Evolutionary conservation across 2,888 invertebrate genomes (phyloP).

Genomic region (Diabrotica balteata): DNA sequence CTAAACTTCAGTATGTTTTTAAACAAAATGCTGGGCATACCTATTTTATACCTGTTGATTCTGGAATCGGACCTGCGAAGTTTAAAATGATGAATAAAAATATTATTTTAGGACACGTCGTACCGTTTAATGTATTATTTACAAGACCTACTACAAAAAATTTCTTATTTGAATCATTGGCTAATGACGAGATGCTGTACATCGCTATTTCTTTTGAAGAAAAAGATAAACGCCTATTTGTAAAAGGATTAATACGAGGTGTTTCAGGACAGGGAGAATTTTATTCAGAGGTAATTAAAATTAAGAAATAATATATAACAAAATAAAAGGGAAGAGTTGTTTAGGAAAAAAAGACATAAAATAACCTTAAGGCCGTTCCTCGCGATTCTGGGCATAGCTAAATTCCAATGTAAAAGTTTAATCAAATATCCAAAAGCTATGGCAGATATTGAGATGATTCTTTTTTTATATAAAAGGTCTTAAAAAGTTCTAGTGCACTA

Average conservation of each 20-base stretch:
- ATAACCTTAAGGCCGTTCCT: no score
- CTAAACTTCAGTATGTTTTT: constrained; percentile 72
- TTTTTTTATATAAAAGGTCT: no score
- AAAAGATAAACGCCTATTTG: constrained; percentile 72
- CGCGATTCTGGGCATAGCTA: no score
- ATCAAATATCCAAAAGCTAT: no score
- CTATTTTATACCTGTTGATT: constrained; percentile 88
- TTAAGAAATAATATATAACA: no score
- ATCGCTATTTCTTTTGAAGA: constrained; percentile 79
- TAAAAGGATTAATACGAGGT: constrained; percentile 67
- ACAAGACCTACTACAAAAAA: constrained; percentile 78
- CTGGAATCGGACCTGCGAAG: constrained; percentile 73
- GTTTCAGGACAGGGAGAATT: constrained; percentile 81
- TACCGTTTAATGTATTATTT: constrained; percentile 84
- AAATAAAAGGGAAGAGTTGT: no score
- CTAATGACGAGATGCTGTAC: constrained; percentile 81
- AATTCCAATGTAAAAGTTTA: no score
- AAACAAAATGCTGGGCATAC: constrained; percentile 79
- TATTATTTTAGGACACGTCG: constrained; percentile 86
- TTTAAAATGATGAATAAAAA: constrained; percentile 76
- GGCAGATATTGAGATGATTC: no score
- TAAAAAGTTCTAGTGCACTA: no score
- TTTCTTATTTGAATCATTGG: constrained; percentile 77
- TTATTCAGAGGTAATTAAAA: constrained; percentile 66
- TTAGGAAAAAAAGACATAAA: no score